A percentile compares a stretch with the other conserved stretches of the same genome.
Evolutionary conservation across 1,140 invertebrate genomes (phyloP).

Genomic region (Cydia strobilella): DNA sequence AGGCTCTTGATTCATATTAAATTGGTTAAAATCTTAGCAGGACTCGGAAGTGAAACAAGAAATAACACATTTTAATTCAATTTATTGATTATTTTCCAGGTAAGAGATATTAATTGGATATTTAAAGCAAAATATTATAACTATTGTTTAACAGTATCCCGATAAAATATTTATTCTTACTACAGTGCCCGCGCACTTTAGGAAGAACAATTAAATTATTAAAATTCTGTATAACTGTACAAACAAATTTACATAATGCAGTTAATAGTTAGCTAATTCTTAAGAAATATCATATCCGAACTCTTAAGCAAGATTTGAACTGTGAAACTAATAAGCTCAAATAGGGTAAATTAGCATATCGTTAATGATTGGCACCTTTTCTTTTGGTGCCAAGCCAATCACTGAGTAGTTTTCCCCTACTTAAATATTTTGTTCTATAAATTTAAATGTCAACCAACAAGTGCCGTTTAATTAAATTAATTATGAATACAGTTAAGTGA

Average conservation of each 20-base stretch:
- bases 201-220: constrained; percentile 38
- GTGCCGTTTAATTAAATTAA: not conserved
- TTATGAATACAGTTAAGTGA: not conserved
- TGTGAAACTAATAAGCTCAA: constrained; percentile 23
- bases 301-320: constrained; percentile 37
- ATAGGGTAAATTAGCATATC: too few relatives aligned
- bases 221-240: constrained; percentile 63
- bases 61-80: constrained; percentile 55
- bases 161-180: constrained; percentile 51
- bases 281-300: constrained; percentile 41
- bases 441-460: constrained; percentile 14
- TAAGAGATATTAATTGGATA: constrained; percentile 67
- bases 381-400: not conserved
- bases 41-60: constrained; percentile 46
- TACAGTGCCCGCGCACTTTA: constrained; percentile 39
- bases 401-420: too few relatives aligned
- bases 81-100: constrained; percentile 69
- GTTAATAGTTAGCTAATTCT: constrained; percentile 43
- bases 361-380: too few relatives aligned
- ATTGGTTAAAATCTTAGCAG: not conserved
- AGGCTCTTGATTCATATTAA: too few relatives aligned
- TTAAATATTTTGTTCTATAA: not conserved
- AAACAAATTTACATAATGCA: constrained; percentile 57
- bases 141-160: constrained; percentile 61
- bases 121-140: constrained; percentile 67